phyloP scores from a whole-genome alignment of 2,797 vertebrate species.

The Sebastes itinus region DNA sequence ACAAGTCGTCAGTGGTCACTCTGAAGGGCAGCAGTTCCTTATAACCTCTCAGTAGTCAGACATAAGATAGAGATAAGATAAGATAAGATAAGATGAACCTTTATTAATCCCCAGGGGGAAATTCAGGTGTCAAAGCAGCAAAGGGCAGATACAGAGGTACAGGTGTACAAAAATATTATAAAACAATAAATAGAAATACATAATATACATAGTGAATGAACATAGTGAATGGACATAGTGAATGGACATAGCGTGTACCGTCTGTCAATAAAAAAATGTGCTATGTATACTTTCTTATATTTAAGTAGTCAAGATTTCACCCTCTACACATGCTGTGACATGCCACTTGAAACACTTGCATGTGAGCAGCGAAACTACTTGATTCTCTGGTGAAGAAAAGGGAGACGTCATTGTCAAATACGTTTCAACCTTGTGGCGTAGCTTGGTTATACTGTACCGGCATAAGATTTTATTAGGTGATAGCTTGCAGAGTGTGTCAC shows the following conservation, averaged over 20 bases:
- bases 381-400: background rate
- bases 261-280: no score
- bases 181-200: no score
- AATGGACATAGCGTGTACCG: no score
- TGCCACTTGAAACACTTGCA: background rate
- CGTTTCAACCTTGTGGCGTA: background rate
- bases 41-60: background rate
- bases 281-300: background rate
- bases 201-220: no score
- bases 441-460: background rate
- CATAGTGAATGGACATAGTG: no score
- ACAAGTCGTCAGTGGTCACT: background rate
- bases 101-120: no score
- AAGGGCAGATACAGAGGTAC: no score
- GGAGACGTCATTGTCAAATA: background rate
- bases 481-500: background rate
- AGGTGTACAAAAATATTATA: no score
- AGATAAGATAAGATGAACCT: no score
- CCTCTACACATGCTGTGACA: background rate
- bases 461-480: background rate
- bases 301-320: background rate
- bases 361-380: background rate
- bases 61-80: no score
- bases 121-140: no score
- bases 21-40: conserved; percentile 1